Evolutionary conservation across 2,113 vertebrate genomes (phyloP), one percentile per base, ranked within the genome.

Genomic region (Marmota monax): DNA sequence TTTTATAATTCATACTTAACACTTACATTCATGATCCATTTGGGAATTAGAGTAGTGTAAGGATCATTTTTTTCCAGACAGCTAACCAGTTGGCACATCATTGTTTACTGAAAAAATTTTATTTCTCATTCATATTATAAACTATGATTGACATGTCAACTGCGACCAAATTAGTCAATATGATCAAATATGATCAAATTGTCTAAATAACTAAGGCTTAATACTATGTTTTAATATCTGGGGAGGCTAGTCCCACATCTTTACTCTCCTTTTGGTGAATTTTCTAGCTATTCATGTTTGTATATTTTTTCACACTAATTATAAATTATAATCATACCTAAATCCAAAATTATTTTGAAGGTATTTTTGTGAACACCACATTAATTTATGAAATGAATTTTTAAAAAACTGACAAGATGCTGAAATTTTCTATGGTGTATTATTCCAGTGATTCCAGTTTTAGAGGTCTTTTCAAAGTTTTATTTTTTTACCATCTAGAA

Each of bases 71-170:
- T 73, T 45, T 63, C 69, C 79, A 96, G 76, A 94, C 58, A 79
- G 25, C 61, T 89, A 88, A n/a, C 51, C 25, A 53, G 56, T 61
- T 83, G 83, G 61, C 17, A 96, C 34, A 61, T 85, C 39, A 93
- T 77, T 82, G 73, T 80, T 96, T 96, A 70, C 13, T 92, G 67
- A 86, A 96, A 97, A 96, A 98, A 96, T 34, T 56, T 32, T 7
- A 70, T 39, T 94, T 17, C 11, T 73, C 86, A 92, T 18, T 56
- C 17, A 84, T 45, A 88, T 42, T 88, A 78, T 7, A 88, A 86
- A 34, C 7, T 61, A 88, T 39, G 84, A 88, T 77, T 73, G 51
- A 78, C n/a, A 53, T 56, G 67, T 58, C 56, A 58, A 20, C 22
- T 58, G 56, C 20, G 6, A 58, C 56, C 56, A 58, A 58, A 22